Base-by-base conservation (phyloP, 64 coral and sea anemone species). In the Stylophora pistillata region DNA sequence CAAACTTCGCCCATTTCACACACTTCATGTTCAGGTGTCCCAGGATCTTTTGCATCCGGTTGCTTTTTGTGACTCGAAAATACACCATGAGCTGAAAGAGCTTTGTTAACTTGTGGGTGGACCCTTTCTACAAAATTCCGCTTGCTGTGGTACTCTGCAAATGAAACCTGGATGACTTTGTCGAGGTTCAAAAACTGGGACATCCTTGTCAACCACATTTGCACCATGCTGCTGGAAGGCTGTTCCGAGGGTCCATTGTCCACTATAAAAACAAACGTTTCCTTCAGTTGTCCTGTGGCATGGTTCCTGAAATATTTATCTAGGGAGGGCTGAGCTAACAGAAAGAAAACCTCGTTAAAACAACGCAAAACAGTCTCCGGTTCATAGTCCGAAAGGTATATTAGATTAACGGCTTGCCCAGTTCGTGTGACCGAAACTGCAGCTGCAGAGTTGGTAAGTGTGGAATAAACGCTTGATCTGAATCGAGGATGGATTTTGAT, bases 91-190 rank as follows among this genome's bases (percentile, higher is more conserved):
- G 74, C 90, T n/a, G n/a, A n/a, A n/a, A n/a, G n/a, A n/a, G n/a
- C n/a, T n/a, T n/a, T n/a, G n/a, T n/a, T n/a, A n/a, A n/a, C n/a
- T n/a, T 70, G 81, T 0, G 90, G 73, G 31, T 86, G 90, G 21
- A 86, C 81, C 64, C 90, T 92, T 92, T 92, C 72, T 0, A 86
- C 90, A 65, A 78, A 86, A 58, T 92, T 92, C 72, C 81, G 64
- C 79, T 92, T 86, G 62, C 90, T 92, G 34, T 92, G 71, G 59
- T 86, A 92, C 65, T 92, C 90, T 0, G 90, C 90, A 76, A 92
- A 92, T 5, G 82, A 92, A 60, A 86, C 73, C 79, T 86, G 90
- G 23, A 55, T 53, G 13, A 92, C 74, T 47, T 30, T 86, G 73
- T 92, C 81, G 18, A 86, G 34, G 16, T 86, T 54, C 10, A 92